Evolutionary conservation across 2,113 vertebrate genomes (phyloP).

Genomic region (Apeltes quadracus): DNA sequence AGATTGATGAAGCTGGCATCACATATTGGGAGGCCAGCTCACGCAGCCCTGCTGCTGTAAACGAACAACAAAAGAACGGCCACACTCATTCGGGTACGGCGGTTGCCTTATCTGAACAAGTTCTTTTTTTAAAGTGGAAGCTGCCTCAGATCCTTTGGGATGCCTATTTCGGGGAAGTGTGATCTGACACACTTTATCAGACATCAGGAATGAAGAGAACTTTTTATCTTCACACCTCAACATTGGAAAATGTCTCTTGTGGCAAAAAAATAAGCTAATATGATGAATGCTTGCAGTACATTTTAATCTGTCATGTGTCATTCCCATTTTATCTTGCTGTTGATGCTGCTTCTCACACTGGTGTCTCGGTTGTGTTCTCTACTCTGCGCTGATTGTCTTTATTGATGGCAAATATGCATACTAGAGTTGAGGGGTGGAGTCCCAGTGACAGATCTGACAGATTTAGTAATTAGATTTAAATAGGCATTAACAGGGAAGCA

Average conservation of each 20-base stretch:
- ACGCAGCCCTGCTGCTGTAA: background rate
- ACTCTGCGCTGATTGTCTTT: background rate
- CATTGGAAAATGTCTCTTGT: background rate
- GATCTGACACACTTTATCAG: constrained; percentile 38
- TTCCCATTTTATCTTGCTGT: constrained; percentile 3
- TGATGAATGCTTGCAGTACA: no score
- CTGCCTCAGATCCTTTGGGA: constrained; percentile 21
- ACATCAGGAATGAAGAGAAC: background rate
- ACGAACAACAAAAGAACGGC: no score
- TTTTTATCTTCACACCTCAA: background rate
- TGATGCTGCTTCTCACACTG: background rate
- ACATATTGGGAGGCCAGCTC: background rate
- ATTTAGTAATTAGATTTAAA: background rate
- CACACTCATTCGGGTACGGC: no score
- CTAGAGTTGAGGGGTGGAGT: background rate
- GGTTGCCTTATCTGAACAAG: constrained; percentile 1
- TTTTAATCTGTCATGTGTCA: background rate
- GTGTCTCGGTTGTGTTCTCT: background rate
- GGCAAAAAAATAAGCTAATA: background rate
- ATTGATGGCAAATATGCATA: background rate
- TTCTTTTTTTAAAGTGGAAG: background rate
- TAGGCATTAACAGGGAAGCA: background rate
- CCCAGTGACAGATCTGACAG: background rate
- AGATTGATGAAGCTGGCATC: background rate
- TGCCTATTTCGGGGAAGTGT: constrained; percentile 40